Percentiles rank a stretch among this genome's conserved stretches.
Conservation (phyloP, 2,797 vertebrate species). For the Karalla daura region DNA sequence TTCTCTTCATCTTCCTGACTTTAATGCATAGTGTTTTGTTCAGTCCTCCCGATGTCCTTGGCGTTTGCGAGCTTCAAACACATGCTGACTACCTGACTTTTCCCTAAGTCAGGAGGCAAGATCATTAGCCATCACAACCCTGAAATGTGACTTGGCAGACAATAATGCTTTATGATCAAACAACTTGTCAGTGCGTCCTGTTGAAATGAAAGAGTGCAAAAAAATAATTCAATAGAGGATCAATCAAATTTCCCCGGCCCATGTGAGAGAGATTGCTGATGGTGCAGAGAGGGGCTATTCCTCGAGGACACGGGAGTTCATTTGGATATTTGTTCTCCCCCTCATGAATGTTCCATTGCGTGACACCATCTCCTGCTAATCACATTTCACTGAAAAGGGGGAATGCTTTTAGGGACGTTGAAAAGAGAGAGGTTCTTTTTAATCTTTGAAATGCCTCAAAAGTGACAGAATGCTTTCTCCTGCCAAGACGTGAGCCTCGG, state of each 20-base stretch:
- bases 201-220: constrained; percentile 87
- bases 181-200: constrained; percentile 87
- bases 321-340: constrained; percentile 91
- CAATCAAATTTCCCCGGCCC: constrained; percentile 85
- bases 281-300: constrained; percentile 86
- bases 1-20: constrained; percentile 79
- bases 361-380: constrained; percentile 98
- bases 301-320: constrained; percentile 89
- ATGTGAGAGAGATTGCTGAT: constrained; percentile 88
- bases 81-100: constrained; percentile 89
- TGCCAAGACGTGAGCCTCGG: constrained; percentile 99
- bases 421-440: constrained; percentile 99
- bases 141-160: constrained; percentile 88
- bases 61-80: constrained; percentile 83
- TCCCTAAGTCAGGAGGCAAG: constrained; percentile 84
- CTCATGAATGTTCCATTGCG: constrained; percentile 92
- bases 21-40: constrained; percentile 80
- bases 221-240: constrained; percentile 90
- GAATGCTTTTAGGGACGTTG: constrained; percentile 96
- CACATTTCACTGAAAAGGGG: constrained; percentile 90
- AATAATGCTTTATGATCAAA: constrained; percentile 90
- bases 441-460: constrained; percentile 99
- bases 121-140: constrained; percentile 89
- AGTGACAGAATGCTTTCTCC: constrained; percentile 99
- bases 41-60: constrained; percentile 84